Evolutionary conservation across 37 sponge, comb jelly and placozoan species (phyloP).

Genomic region (Corticium candelabrum): DNA sequence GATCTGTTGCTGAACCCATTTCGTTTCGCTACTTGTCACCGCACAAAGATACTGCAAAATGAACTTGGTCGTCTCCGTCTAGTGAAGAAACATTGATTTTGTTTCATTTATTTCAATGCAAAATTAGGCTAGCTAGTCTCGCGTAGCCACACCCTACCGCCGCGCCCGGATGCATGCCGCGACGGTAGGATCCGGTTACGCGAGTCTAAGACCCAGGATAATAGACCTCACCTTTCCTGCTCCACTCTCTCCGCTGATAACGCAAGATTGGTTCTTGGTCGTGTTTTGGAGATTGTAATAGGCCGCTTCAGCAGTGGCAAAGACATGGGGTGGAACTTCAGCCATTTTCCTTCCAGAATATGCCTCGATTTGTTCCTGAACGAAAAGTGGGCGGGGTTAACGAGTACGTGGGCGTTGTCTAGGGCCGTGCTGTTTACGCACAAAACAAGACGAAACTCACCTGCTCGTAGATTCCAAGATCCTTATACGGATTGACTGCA

Average conservation of each 20-base stretch:
- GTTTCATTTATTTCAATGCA: not conserved
- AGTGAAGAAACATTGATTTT: too few species aligned
- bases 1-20: constrained; percentile 92
- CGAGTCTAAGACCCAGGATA: not conserved
- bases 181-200: not conserved
- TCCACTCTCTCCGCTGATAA: constrained; percentile 94
- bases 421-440: not conserved
- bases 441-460: constrained; percentile 12
- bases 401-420: too few species aligned
- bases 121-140: too few species aligned
- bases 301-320: constrained; percentile 80
- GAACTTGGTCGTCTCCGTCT: constrained; percentile 93
- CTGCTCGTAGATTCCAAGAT: constrained; percentile 65
- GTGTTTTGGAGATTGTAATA: constrained; percentile 49
- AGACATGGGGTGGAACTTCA: constrained; percentile 82
- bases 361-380: constrained; percentile 50
- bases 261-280: constrained; percentile 75
- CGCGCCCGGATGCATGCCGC: too few species aligned
- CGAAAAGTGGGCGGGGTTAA: not conserved
- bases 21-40: constrained; percentile 65
- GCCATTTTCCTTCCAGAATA: constrained; percentile 71
- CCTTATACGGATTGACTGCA: constrained; percentile 86
- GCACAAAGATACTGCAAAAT: constrained; percentile 89
- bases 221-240: constrained; percentile 72
- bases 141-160: too few species aligned